Conservation (phyloP, 2,113 vertebrate genomes). For the Numida meleagris region DNA sequence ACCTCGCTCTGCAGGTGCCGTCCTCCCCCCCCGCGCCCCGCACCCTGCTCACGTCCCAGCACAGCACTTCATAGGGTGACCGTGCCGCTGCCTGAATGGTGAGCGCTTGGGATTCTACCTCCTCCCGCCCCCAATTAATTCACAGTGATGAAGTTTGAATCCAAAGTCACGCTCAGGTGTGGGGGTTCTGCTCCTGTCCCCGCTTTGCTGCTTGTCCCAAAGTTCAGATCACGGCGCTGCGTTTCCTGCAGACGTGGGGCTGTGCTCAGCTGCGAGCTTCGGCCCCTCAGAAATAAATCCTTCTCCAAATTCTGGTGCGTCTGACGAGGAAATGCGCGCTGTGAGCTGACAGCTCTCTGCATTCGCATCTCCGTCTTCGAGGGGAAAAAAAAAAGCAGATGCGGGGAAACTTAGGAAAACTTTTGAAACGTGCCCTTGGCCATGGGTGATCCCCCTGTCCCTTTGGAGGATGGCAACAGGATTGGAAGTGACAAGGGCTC, state of each 20-base stretch:
- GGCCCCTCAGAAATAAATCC: not conserved
- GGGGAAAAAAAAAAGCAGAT: not conserved
- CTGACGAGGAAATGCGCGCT: not conserved
- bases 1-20: not conserved
- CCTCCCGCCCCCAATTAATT: not conserved
- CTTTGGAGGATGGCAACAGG: conserved; percentile 24
- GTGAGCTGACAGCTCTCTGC: not conserved
- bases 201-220: not conserved
- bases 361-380: not conserved
- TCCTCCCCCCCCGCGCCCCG: not conserved
- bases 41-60: too few species aligned
- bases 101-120: not conserved
- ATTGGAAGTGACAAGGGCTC: conserved; percentile 53
- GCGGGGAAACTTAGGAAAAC: conserved; percentile 40
- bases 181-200: not conserved
- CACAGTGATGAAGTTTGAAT: not conserved
- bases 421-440: not conserved
- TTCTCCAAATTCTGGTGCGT: not conserved
- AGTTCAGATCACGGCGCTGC: not conserved
- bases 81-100: not conserved
- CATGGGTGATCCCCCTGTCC: not conserved
- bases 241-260: not conserved
- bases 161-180: not conserved
- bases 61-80: too few species aligned
- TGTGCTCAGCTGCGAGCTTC: not conserved